Evolutionary conservation across 2,113 vertebrate genomes (phyloP), one percentile per base, ranked within the genome.

Genomic region (Synchiropus splendidus): DNA sequence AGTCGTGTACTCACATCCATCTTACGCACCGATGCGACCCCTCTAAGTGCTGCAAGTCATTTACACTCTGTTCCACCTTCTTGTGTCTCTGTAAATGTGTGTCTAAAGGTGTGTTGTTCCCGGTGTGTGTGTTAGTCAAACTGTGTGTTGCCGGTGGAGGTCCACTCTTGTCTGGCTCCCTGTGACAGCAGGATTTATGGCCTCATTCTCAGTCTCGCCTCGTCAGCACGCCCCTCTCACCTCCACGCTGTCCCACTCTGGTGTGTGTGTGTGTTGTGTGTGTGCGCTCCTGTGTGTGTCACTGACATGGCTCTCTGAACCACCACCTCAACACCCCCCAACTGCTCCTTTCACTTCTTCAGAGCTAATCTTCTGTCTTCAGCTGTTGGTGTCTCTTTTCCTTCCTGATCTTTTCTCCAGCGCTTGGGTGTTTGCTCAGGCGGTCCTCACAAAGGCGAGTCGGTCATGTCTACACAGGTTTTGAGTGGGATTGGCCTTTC

Each of bases 101-200:
- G 42, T 58, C 5, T 54, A 27, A 27, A 35, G 40, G 1, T 58
- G 13, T 54, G 16, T 43, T 6, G 54, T 18, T 37, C n/a, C 30
- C 31, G 42, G 27, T 45, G 17, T 17, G 31, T 39, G 31, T 42
- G 32, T 48, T 27, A 27, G 21, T 27, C 21, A 27, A 27, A 12
- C n/a, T 48, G 41, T 60, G 31, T 38, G 38, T 51, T 5, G 49
- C n/a, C 42, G 36, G 17, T 8, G 37, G 54, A 42, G 43, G 70
- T 74, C 70, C 74, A 48, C 62, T 49, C 47, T 48, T 48, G 55
- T 74, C 59, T 70, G 72, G 61, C 60, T 67, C 72, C 21, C 21
- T 8, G 21, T 77, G 76, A 75, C 79, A 75, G 72, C 46, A 72
- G 74, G 67, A 77, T 79, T 79, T 74, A 79, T 77, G 54, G 63